These are phyloP conservation scores for Cyclophora albipunctata DNA, from an alignment of 2,888 invertebrate species.

Conservation along the genomic window DNA sequence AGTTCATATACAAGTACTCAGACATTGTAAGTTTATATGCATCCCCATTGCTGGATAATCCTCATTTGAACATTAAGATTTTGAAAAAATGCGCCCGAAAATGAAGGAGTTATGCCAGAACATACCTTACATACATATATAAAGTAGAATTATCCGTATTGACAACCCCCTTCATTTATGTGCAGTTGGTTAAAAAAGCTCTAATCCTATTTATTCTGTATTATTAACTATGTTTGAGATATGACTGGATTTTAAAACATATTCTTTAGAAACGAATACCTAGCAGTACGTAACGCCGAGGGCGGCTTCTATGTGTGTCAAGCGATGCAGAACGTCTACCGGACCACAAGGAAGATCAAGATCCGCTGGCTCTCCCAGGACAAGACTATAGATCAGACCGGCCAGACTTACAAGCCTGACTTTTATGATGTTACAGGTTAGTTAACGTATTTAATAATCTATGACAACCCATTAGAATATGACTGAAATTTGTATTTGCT, in stretches of 20 bases:
- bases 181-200: too few relatives aligned
- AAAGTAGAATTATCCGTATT: too few relatives aligned
- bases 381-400: slow-evolving; percentile 75
- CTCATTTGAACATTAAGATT: not conserved
- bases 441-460: not conserved
- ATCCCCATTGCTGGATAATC: not conserved
- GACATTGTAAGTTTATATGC: not conserved
- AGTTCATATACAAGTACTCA: slow-evolving; percentile 28
- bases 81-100: not conserved
- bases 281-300: slow-evolving; percentile 93
- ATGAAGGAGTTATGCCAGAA: too few relatives aligned
- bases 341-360: slow-evolving; percentile 87
- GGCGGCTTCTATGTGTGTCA: slow-evolving; percentile 93
- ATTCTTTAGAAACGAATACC: slow-evolving; percentile 82
- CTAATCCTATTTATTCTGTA: too few relatives aligned
- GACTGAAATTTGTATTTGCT: too few relatives aligned
- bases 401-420: slow-evolving; percentile 88
- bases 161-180: too few relatives aligned
- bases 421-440: slow-evolving; percentile 91
- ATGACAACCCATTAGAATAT: not conserved
- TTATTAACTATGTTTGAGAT: too few relatives aligned
- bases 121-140: too few relatives aligned
- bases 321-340: slow-evolving; percentile 92
- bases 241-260: not conserved
- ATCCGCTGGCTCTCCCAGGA: slow-evolving; percentile 93